Base-by-base conservation (phyloP, 2,113 vertebrate species). In the Ondatra zibethicus region DNA sequence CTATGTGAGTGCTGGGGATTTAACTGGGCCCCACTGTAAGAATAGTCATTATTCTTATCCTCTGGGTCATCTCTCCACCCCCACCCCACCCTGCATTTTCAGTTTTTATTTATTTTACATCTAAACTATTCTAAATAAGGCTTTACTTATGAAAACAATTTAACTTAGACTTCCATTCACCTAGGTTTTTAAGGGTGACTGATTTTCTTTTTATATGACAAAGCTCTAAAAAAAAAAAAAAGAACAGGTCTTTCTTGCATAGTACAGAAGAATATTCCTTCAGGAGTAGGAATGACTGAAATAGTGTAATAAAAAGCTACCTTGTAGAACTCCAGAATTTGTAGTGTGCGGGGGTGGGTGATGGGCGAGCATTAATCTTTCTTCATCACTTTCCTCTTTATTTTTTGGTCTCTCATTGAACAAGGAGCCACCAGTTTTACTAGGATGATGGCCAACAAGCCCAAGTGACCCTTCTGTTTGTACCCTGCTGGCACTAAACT, bases 51-150 rank as follows among this genome's bases (percentile, higher is more conserved):
- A 7, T 39, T 84, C 25, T 29, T 45, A 63, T 31, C n/a, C n/a
- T 31, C 25, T 10, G 23, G 58, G n/a, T 27, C n/a, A 42, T 63
- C 25, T 42, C 55, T 61, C 52, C 80, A 84, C 29, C 80, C 55
- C 55, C 3, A 23, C 39, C 25, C 81, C 55, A 16, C 55, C 23
- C 50, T 13, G 14, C n/a, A n/a, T 42, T 27, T 61, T 29, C 8
- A 27, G 52, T 63, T 63, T 63, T 63, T 63, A 36, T 55, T 89
- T 88, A n/a, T 45, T 89, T 88, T 92, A 87, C n/a, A 91, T 61
- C 27, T 93, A 73, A 80, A 50, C 31, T 93, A 66, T 89, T 93
- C 68, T 94, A 90, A 85, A 93, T 93, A 96, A 96, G 94, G 72
- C 39, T 78, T 81, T 80, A 17, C 36, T 91, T 77, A 36, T 50